Conservation (phyloP, 2,888 invertebrate species). For the Nebria salina region DNA sequence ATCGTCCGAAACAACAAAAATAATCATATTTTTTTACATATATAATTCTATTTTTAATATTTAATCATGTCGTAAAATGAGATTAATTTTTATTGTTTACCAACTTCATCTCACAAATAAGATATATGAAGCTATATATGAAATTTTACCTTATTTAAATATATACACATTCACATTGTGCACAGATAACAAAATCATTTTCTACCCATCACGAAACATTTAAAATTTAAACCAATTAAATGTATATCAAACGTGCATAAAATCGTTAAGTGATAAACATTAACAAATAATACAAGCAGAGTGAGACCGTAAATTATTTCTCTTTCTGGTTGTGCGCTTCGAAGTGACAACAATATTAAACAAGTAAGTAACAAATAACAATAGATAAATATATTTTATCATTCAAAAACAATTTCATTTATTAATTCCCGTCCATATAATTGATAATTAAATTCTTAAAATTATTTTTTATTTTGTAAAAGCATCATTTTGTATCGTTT, state of each 20-base stretch:
- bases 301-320: conserved; percentile 2
- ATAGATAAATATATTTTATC: neutral
- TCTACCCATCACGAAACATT: neutral
- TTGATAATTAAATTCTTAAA: too few species aligned
- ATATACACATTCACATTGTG: neutral
- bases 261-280: conserved; percentile 9
- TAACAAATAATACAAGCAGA: neutral
- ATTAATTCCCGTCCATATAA: too few species aligned
- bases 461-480: too few species aligned
- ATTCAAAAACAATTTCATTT: neutral
- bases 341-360: conserved; percentile 4
- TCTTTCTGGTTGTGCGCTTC: conserved; percentile 10
- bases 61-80: conserved; percentile 15
- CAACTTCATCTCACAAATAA: conserved; percentile 7
- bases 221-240: neutral
- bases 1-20: neutral
- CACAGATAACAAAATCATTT: neutral
- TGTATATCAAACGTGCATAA: neutral
- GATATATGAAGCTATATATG: conserved; percentile 18
- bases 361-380: conserved; percentile 8
- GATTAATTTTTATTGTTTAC: conserved; percentile 33
- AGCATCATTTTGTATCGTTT: too few species aligned
- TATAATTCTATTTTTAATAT: conserved; percentile 23
- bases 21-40: neutral
- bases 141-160: conserved; percentile 24